Evolutionary conservation across 2,888 invertebrate species (phyloP), one percentile per base, ranked within the genome.

Genomic region (Lottia gigantea): DNA sequence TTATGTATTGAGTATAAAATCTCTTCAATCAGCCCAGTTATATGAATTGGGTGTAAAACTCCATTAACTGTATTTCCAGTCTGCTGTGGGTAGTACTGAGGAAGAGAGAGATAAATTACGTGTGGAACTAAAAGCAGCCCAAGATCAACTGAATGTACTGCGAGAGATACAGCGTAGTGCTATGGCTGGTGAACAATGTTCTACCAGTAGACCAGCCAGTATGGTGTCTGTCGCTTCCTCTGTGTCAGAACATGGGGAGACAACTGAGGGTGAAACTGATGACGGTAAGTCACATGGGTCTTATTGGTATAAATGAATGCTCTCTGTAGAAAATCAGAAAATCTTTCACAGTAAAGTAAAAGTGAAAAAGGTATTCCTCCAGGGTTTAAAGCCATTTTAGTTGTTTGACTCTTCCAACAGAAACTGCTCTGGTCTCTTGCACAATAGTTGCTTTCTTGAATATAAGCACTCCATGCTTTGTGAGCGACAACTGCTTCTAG

Each of bases 51-150:
- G 6, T n/a, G 31, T 62, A 62, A 19, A 15, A 23, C 15, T 49
- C n/a, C 14, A 45, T 8, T 15, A 31, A 19, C 49, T 67, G 71
- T 66, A 75, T 73, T 78, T 87, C 8, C 83, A 94, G 94, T 92
- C 92, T 88, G 91, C 93, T 83, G 91, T 94, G 73, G 93, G 92
- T 88, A 92, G 93, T 82, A 91, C 92, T 80, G 94, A 94, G 86
- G 93, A 93, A 83, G 94, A 94, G 86, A 90, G 93, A 71, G 93
- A 93, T 83, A 91, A 92, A 80, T 89, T 94, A 82, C 91, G 94
- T 55, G 92, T 92, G 79, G 94, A 94, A 86, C 89, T 94, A 82
- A 92, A 93, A 82, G 91, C 92, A 84, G 91, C 92, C 76, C 91
- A 93, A 80, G 94, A 94, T 87, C 92, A 93, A 73, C 79, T 87